Base-by-base conservation (phyloP, 1,140 invertebrate genomes). In the Helicoverpa armigera region DNA sequence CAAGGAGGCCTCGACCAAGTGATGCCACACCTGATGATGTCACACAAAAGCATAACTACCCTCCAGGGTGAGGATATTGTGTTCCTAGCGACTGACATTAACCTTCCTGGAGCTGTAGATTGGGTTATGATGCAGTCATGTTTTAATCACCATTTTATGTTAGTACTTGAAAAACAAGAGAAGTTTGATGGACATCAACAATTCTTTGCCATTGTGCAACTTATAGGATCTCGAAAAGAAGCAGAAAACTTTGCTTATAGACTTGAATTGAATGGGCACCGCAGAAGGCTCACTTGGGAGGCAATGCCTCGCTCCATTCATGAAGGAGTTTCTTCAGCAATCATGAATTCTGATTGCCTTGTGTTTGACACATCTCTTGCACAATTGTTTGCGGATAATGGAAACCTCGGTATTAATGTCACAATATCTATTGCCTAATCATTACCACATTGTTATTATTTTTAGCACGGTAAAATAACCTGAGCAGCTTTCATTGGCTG, bases 41-140 rank as follows among this genome's bases (percentile, higher is more conserved):
- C 98, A 73, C 99, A 99, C 94, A 99, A 99, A 95, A 99, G 98
- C 87, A 99, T 99, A 84, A 99, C 99, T 3, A 99, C 99, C 58
- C 96, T 99, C 84, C 98, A 98, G 96, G 97, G 98, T 13, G 99
- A 99, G 95, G 99, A 99, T 92, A 99, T 99, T 89, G 99, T 99
- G 56, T 99, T 99, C 94, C 95, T 99, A 84, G 99, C 99, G 1
- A 99, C 99, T 56, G 99, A 99, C 95, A 99, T 99, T 72, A 99
- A 99, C 95, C 96, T 99, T 82, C 99, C 99, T 67, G 99, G 99
- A 79, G 99, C 99, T 77, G 99, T 99, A 2, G 99, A 99, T 93
- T 99, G 99, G 99, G 99, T 99, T 0, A 99, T 99, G 99, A 99
- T 99, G 99, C 99, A 99, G 93, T 99, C 98, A 11, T 99, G 99